Percentiles rank a stretch among this genome's conserved stretches.
These are phyloP conservation scores for Syngnathus floridae DNA, from an alignment of 2,113 vertebrate genomes.

Conservation along the genomic window DNA sequence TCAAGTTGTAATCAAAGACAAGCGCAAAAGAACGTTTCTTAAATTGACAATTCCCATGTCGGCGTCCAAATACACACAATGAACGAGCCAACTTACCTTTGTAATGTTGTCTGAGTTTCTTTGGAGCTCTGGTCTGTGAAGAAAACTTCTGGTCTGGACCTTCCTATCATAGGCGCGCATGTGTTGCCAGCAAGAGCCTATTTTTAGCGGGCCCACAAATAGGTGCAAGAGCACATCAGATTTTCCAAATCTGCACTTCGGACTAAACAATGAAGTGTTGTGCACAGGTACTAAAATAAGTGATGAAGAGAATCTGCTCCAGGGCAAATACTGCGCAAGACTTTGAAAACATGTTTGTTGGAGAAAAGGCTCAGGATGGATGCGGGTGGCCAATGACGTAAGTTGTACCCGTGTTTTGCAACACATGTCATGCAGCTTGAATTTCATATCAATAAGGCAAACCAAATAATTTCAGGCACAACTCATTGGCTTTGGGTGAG, in stretches of 20 bases:
- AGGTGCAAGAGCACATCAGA: slow-evolving; percentile 70
- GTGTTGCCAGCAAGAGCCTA: slow-evolving; percentile 69
- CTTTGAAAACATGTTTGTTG: slow-evolving; percentile 28
- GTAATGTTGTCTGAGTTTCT: slow-evolving; percentile 56
- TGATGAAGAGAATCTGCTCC: not conserved
- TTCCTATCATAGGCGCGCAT: slow-evolving; percentile 72
- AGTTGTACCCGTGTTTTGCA: slow-evolving; percentile 32
- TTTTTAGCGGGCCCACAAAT: slow-evolving; percentile 77
- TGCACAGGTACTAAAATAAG: not conserved
- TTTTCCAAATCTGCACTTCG: slow-evolving; percentile 65
- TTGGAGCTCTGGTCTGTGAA: slow-evolving; percentile 56
- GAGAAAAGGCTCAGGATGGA: slow-evolving; percentile 10
- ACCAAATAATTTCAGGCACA: not conserved
- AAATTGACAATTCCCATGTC: slow-evolving; percentile 10
- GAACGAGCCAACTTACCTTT: slow-evolving; percentile 61
- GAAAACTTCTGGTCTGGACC: slow-evolving; percentile 61
- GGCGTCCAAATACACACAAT: slow-evolving; percentile 17
- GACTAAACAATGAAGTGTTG: slow-evolving; percentile 31
- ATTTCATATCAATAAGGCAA: slow-evolving; percentile 24
- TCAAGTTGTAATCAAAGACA: slow-evolving; percentile 43
- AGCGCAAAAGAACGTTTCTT: slow-evolving; percentile 13
- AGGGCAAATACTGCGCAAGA: slow-evolving; percentile 5
- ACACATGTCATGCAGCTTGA: slow-evolving; percentile 32
- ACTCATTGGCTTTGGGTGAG: not conserved
- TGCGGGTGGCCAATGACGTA: slow-evolving; percentile 17